These are phyloP conservation scores for Bombyx mandarina DNA, from an alignment of 1,140 invertebrate species.

Conservation along the genomic window DNA sequence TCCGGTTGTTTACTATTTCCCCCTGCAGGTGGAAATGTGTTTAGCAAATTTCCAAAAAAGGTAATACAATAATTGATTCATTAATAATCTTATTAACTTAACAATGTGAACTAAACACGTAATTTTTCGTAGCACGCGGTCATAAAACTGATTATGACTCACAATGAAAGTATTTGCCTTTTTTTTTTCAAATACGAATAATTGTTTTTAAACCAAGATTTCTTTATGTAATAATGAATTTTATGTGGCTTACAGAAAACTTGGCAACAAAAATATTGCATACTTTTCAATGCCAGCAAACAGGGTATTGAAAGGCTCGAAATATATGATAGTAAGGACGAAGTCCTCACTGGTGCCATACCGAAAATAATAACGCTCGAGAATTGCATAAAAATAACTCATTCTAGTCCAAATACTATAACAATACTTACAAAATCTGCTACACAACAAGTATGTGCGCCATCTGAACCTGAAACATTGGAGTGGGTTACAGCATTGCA, in stretches of 20 bases:
- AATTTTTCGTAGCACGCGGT: too few relatives aligned
- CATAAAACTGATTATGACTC: slow-evolving; percentile 1
- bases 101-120: too few relatives aligned
- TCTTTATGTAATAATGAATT: neutral
- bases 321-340: slow-evolving; percentile 85
- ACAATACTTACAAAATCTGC: slow-evolving; percentile 81
- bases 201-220: neutral
- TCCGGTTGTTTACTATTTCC: slow-evolving; percentile 79
- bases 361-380: slow-evolving; percentile 85
- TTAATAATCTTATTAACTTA: too few relatives aligned
- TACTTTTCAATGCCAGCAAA: slow-evolving; percentile 85
- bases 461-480: slow-evolving; percentile 79
- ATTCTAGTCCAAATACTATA: slow-evolving; percentile 74
- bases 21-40: slow-evolving; percentile 75
- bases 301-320: slow-evolving; percentile 87
- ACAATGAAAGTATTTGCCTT: slow-evolving; percentile 3
- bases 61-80: slow-evolving; percentile 27
- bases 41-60: slow-evolving; percentile 72
- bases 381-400: slow-evolving; percentile 88
- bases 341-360: slow-evolving; percentile 74
- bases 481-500: slow-evolving; percentile 85
- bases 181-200: too few relatives aligned
- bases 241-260: slow-evolving; percentile 75
- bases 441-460: slow-evolving; percentile 79
- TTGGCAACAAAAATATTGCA: slow-evolving; percentile 83